Base-by-base conservation (phyloP, 1,140 invertebrate genomes). In the Adoxophyes honmai region DNA sequence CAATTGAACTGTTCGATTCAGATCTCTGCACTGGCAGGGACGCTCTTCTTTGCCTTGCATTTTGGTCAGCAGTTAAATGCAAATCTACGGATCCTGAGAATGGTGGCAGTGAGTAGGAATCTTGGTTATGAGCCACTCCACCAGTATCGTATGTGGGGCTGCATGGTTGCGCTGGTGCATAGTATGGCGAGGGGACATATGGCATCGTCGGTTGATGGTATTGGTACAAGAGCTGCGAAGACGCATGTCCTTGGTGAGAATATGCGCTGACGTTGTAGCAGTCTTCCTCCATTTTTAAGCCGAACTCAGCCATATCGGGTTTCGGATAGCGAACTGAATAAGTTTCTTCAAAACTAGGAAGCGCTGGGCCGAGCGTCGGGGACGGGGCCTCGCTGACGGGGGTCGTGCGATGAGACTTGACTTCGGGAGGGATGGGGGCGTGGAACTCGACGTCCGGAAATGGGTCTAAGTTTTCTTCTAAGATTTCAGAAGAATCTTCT, bases 331-430 rank as follows among this genome's bases (percentile, higher is more conserved):
- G 91, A 34, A 94, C 91, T 33, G 94, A 95, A 80, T 96, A 96
- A 18, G 94, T 96, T 85, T 96, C 95, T 89, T 96, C 94, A 87
- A 96, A 96, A 88, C 94, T 96, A 48, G 95, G 95, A 59, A 96
- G 84, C 33, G 94, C 93, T 38, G 93, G 93, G 56, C 90, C 91
- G 69, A 89, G 69, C 10, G 72, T 82, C 6, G 86, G 86, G 51
- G 85, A 85, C 9, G 88, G 77, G n/a, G 76, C 74, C 59, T 83
- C 84, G 54, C 84, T 88, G 16, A 86, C 73, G 34, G 87, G 81
- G 35, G 85, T 83, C 6, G 74, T 69, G 7, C 86, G 71, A 8
- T 82, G 79, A 11, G 78, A 78, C 69, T 87, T 86, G 4, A 81
- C 56, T 73, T 87, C 82, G 59, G 73, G 74, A n/a, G 73, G 78